Percentiles rank a stretch among this genome's conserved stretches.
Evolutionary conservation across 2,888 invertebrate genomes (phyloP).

Genomic region (Hirtodrosophila cameraria): DNA sequence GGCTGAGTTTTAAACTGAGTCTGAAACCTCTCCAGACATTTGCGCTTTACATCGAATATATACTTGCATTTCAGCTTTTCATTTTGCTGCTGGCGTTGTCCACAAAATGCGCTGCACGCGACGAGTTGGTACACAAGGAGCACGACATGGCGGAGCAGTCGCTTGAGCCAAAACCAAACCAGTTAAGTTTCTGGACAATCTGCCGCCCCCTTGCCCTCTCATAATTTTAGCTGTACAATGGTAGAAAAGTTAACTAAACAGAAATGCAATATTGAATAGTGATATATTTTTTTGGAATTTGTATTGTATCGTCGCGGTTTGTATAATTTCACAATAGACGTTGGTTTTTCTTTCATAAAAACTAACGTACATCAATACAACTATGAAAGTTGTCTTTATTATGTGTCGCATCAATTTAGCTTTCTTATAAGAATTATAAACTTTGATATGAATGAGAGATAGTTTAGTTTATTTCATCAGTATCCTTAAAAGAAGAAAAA

Average conservation of each 20-base stretch:
- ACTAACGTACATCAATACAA: too few species aligned
- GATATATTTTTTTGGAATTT: too few species aligned
- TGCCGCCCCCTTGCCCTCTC: conserved; percentile 17
- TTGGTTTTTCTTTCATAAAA: too few species aligned
- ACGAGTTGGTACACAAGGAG: conserved; percentile 23
- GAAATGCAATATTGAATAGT: not conserved
- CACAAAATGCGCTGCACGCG: conserved; percentile 59
- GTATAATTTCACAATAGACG: too few species aligned
- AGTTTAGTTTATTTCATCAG: too few species aligned
- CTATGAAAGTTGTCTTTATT: too few species aligned
- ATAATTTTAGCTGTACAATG: not conserved
- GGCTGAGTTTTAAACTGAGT: conserved; percentile 3
- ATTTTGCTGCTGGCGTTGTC: conserved; percentile 64
- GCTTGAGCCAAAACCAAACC: conserved; percentile 22
- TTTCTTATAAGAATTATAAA: too few species aligned
- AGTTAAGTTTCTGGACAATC: conserved; percentile 67
- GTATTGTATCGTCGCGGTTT: too few species aligned
- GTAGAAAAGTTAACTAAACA: conserved; percentile 2
- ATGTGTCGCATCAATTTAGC: too few species aligned
- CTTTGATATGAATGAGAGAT: too few species aligned
- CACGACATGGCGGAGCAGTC: conserved; percentile 48
- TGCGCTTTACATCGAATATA: conserved; percentile 20
- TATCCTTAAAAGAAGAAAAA: too few species aligned
- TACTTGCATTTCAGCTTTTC: conserved; percentile 62
- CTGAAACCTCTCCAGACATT: conserved; percentile 23